Evolutionary conservation across 2,113 vertebrate species (phyloP).

Genomic region (Camelus bactrianus): DNA sequence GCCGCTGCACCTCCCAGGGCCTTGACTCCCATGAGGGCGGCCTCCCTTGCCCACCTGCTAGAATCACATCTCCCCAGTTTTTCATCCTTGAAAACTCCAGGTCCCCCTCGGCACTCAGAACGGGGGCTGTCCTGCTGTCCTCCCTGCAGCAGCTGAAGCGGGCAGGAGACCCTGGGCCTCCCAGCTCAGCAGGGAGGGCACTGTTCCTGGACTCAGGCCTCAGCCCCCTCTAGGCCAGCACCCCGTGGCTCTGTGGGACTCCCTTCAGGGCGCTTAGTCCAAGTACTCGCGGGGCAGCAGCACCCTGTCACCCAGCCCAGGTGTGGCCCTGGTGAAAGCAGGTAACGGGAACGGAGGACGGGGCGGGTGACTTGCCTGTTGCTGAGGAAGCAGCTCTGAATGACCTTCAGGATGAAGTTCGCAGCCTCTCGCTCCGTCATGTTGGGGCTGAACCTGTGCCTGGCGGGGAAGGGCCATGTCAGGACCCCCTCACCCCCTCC

Average conservation of each 20-base stretch:
- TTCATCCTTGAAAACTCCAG: not conserved
- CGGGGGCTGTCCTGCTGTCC: too few species aligned
- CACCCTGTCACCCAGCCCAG: not conserved
- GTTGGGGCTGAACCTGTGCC: conserved; percentile 97
- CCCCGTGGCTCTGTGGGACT: too few species aligned
- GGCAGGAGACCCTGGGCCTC: too few species aligned
- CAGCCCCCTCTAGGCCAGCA: too few species aligned
- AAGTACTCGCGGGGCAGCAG: not conserved
- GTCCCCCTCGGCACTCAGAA: too few species aligned
- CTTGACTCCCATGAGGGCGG: not conserved
- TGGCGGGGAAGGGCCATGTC: conserved; percentile 57
- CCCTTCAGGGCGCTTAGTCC: too few species aligned
- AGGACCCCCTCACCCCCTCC: not conserved
- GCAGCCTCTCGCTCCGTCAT: conserved; percentile 97
- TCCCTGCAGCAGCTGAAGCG: too few species aligned
- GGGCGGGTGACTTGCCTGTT: conserved; percentile 90
- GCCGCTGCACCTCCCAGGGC: not conserved
- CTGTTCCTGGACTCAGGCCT: too few species aligned
- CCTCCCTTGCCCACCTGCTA: not conserved
- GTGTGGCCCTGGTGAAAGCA: accelerated
- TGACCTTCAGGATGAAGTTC: conserved; percentile 97
- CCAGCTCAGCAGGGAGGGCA: too few species aligned
- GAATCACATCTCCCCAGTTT: not conserved
- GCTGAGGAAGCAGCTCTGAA: conserved; percentile 99
- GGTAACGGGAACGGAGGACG: not conserved